Evolutionary conservation across 2,113 vertebrate species (phyloP).

Genomic region (Thymallus thymallus): DNA sequence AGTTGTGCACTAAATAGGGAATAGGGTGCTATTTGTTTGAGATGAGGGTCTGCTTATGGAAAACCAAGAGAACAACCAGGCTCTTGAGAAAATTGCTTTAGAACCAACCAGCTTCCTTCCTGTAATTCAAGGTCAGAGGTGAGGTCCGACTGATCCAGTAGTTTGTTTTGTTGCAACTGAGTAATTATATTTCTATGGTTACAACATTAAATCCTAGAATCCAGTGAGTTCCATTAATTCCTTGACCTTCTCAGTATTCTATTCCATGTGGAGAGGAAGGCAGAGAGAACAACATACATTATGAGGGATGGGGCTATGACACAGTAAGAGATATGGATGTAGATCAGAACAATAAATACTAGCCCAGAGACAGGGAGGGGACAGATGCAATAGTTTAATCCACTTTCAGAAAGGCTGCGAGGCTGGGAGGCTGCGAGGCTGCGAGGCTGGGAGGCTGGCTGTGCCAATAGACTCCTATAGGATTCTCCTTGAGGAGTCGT

Average conservation of each 20-base stretch:
- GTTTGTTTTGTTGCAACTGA: too few species aligned
- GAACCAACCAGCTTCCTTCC: too few species aligned
- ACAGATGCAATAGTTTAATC: background rate
- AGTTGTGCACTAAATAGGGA: too few species aligned
- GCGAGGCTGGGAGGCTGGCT: background rate
- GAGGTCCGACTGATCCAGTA: background rate
- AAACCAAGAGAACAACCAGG: too few species aligned
- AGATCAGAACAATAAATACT: background rate
- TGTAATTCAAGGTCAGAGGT: background rate
- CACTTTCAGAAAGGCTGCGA: background rate
- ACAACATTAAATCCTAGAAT: background rate
- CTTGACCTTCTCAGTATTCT: background rate
- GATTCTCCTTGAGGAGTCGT: background rate
- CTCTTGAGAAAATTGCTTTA: too few species aligned
- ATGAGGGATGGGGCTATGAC: background rate
- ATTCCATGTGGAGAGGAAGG: background rate
- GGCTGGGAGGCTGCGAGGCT: background rate
- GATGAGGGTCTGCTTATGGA: too few species aligned
- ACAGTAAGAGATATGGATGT: conserved; percentile 2
- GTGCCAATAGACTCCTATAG: background rate
- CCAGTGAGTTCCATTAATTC: background rate
- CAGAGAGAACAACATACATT: background rate
- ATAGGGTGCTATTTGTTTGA: too few species aligned
- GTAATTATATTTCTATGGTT: too few species aligned
- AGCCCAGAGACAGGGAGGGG: background rate